These are phyloP conservation scores for Micrastur ruficollis DNA, from an alignment of 2,797 vertebrate genomes.

Conservation along the genomic window DNA sequence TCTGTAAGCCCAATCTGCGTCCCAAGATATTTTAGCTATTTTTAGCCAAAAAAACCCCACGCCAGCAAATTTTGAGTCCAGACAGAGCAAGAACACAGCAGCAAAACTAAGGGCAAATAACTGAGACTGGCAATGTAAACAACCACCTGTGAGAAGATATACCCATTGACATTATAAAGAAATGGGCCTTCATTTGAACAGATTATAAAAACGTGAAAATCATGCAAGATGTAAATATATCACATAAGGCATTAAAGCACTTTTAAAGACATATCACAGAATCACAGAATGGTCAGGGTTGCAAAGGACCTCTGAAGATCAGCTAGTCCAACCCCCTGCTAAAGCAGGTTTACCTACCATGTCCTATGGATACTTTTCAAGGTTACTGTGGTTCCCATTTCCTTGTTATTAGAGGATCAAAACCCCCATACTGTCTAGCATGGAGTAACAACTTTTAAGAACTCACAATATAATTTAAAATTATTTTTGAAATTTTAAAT, in stretches of 20 bases:
- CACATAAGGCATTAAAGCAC: neutral
- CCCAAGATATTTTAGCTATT: neutral
- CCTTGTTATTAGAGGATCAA: neutral
- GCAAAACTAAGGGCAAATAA: neutral
- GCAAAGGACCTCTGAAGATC: too few relatives aligned
- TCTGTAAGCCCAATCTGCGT: neutral
- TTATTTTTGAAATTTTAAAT: neutral
- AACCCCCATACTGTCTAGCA: neutral
- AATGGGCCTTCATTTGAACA: neutral
- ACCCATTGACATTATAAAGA: neutral
- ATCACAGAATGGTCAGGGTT: too few relatives aligned
- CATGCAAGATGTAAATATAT: neutral
- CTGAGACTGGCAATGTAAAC: neutral
- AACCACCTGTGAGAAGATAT: neutral
- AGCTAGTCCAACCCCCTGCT: too few relatives aligned
- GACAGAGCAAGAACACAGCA: neutral
- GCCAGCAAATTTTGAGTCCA: neutral
- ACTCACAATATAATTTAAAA: neutral
- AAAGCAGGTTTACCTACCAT: too few relatives aligned
- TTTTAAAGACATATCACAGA: neutral
- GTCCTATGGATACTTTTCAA: neutral
- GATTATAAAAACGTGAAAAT: neutral
- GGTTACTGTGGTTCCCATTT: neutral
- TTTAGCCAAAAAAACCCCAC: neutral
- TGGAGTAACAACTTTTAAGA: neutral